phyloP scores from a whole-genome alignment of 1,140 invertebrate genomes.

The Drosophila pruinosa region DNA sequence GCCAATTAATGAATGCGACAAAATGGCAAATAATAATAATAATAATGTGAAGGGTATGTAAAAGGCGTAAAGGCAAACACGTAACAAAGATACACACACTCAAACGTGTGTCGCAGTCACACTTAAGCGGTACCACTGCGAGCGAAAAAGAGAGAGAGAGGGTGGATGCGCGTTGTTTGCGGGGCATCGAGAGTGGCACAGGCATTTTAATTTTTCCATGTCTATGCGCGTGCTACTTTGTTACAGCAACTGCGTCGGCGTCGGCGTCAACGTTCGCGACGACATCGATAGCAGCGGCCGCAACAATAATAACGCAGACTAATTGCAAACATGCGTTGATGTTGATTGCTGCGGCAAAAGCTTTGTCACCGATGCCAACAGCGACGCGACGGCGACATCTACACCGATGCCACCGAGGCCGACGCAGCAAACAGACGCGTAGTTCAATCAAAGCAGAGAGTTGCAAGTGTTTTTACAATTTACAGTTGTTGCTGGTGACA shows the following conservation, averaged over 20 bases:
- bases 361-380: conserved; percentile 30
- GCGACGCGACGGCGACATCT: neutral
- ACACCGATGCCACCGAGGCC: neutral
- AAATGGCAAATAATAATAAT: conserved; percentile 69
- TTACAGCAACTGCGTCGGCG: conserved; percentile 24
- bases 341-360: conserved; percentile 29
- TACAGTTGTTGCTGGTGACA: conserved; percentile 52
- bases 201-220: conserved; percentile 16
- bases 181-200: conserved; percentile 10
- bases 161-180: neutral
- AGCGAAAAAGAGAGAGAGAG: neutral
- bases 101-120: neutral
- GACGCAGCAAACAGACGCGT: conserved; percentile 12
- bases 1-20: conserved; percentile 77
- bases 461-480: conserved; percentile 63
- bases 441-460: conserved; percentile 32
- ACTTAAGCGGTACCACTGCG: neutral
- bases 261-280: neutral
- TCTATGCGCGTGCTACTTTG: conserved; percentile 62
- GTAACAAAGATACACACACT: conserved; percentile 15
- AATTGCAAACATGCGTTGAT: conserved; percentile 74
- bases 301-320: conserved; percentile 63
- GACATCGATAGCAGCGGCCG: neutral
- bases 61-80: conserved; percentile 47
- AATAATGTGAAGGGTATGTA: conserved; percentile 48